A percentile compares a stretch with the other conserved stretches of the same genome.
Conservation (phyloP, 2,113 vertebrate genomes). For the Gopherus flavomarginatus region DNA sequence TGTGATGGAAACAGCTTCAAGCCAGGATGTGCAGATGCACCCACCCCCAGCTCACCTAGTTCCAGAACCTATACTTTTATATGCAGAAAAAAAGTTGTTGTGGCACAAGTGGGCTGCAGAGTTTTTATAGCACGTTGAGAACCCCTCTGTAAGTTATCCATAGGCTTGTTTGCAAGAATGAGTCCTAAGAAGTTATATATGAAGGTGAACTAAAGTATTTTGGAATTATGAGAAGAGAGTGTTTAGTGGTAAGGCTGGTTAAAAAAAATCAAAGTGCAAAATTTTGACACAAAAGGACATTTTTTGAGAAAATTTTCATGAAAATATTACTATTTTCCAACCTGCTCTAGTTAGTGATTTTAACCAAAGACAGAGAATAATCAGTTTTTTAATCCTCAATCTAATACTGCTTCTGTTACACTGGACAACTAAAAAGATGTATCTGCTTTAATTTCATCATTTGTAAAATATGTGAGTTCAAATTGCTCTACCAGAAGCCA, state of each 20-base stretch:
- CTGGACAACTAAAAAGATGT: too few species aligned
- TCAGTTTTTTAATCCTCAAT: too few species aligned
- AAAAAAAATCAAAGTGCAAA: background rate
- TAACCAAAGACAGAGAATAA: too few species aligned
- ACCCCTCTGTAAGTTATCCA: background rate
- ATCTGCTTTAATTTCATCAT: too few species aligned
- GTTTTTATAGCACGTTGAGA: too few species aligned
- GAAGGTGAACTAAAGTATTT: background rate
- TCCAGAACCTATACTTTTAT: too few species aligned
- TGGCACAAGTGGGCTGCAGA: too few species aligned
- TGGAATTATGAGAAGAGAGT: background rate
- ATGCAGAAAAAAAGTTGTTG: too few species aligned
- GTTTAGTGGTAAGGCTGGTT: background rate
- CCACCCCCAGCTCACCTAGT: too few species aligned
- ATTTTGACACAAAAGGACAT: background rate
- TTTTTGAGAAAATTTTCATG: background rate
- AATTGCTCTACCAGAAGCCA: background rate
- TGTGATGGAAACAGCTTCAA: too few species aligned
- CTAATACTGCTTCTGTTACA: too few species aligned
- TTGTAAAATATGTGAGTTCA: background rate
- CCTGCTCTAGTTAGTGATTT: background rate
- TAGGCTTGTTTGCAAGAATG: fast-evolving
- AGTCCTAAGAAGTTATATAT: background rate
- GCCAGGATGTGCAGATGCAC: too few species aligned
- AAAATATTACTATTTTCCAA: background rate